Percentiles rank a stretch among this genome's conserved stretches.
phyloP scores from a whole-genome alignment of 2,113 vertebrate genomes.

The Neoarius graeffei region DNA sequence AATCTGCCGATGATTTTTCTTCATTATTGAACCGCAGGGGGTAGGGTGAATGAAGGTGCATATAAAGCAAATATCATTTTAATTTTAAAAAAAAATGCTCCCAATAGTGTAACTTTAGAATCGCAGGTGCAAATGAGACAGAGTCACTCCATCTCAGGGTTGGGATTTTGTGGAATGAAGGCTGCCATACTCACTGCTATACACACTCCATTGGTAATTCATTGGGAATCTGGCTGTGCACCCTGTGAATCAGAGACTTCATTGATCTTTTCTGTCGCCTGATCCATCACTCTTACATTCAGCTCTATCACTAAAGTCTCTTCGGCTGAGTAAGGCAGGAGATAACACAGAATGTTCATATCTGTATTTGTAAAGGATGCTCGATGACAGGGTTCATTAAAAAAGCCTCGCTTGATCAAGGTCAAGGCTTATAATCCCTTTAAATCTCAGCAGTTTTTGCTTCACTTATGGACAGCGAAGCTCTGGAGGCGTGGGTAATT shows the following conservation, averaged over 20 bases:
- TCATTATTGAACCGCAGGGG: slow-evolving; percentile 45
- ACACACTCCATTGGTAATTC: slow-evolving; percentile 39
- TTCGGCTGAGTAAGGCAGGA: slow-evolving; percentile 38
- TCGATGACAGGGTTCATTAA: slow-evolving; percentile 52
- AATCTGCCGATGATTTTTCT: slow-evolving; percentile 51
- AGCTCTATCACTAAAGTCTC: slow-evolving; percentile 52
- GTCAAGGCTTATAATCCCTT: slow-evolving; percentile 64
- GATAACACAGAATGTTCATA: slow-evolving; percentile 45
- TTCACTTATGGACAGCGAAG: slow-evolving; percentile 69
- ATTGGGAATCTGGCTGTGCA: slow-evolving; percentile 35
- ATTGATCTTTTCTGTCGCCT: slow-evolving; percentile 47
- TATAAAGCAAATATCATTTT: slow-evolving; percentile 51
- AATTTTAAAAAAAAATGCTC: slow-evolving; percentile 54
- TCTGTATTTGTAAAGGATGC: slow-evolving; percentile 46
- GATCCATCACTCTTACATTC: slow-evolving; percentile 50
- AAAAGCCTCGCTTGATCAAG: slow-evolving; percentile 58
- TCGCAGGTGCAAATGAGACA: slow-evolving; percentile 59
- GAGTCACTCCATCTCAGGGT: slow-evolving; percentile 38
- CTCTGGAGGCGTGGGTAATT: slow-evolving; percentile 51
- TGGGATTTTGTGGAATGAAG: slow-evolving; percentile 50
- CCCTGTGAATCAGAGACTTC: slow-evolving; percentile 34
- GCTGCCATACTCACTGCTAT: slow-evolving; percentile 43
- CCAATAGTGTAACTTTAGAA: slow-evolving; percentile 53
- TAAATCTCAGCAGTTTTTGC: slow-evolving; percentile 64
- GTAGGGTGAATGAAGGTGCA: slow-evolving; percentile 57